These are phyloP conservation scores for Oreonectes daqikongensis DNA, from an alignment of 2,797 vertebrate species.

Conservation along the genomic window DNA sequence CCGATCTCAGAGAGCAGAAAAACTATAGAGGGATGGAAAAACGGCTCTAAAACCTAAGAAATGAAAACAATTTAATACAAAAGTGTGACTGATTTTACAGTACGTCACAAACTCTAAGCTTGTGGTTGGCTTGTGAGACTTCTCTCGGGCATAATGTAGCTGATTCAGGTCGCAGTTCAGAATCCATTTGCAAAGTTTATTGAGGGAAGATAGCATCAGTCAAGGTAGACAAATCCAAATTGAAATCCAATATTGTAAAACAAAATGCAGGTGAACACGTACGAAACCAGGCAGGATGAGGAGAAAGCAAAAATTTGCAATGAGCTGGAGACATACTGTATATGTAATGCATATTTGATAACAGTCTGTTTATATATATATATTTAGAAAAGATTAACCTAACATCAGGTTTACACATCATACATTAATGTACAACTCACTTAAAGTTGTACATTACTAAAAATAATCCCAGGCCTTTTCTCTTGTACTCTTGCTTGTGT, in stretches of 20 bases:
- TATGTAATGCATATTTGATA: too few species aligned
- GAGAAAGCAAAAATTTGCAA: too few species aligned
- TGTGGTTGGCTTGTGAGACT: not conserved
- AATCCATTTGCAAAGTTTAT: conserved; percentile 36
- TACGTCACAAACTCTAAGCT: not conserved
- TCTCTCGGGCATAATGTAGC: not conserved
- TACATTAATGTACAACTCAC: too few species aligned
- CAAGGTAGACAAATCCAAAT: conserved; percentile 32
- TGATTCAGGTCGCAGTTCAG: conserved; percentile 37
- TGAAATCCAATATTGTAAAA: conserved; percentile 33
- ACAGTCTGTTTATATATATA: too few species aligned
- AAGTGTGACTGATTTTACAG: conserved; percentile 21
- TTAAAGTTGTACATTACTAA: too few species aligned
- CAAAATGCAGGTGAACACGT: conserved; percentile 4
- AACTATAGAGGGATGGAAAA: not conserved
- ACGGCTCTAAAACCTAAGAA: not conserved
- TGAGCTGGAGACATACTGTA: too few species aligned
- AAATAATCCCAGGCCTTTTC: conserved; percentile 8
- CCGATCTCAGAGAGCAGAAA: conserved; percentile 6
- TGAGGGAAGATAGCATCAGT: conserved; percentile 29
- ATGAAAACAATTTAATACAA: not conserved
- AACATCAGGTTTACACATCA: too few species aligned
- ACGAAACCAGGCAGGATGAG: conserved; percentile 6
- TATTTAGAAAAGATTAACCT: too few species aligned
- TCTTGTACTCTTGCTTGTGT: conserved; percentile 24